Conservation (phyloP, 2,113 vertebrate genomes). For the Laterallus jamaicensis region DNA sequence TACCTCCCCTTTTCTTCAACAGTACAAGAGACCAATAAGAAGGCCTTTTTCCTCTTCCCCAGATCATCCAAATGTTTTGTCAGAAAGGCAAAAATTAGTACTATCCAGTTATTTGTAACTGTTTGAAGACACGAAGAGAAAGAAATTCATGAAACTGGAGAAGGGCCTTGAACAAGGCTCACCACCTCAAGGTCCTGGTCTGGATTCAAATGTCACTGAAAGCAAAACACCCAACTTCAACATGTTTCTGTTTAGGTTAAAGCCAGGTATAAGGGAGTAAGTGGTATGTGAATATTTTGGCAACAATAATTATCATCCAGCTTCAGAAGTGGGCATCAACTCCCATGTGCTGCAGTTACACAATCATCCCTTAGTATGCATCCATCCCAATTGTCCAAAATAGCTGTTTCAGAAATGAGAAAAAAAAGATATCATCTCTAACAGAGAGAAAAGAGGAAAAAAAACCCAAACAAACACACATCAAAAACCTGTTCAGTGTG, state of each 20-base stretch:
- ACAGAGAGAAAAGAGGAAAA: too few species aligned
- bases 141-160: not conserved
- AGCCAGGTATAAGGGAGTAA: not conserved
- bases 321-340: not conserved
- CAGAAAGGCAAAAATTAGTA: not conserved
- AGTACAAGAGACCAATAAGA: not conserved
- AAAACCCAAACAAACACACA: too few species aligned
- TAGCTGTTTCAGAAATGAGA: not conserved
- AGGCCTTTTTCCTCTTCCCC: not conserved
- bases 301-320: not conserved
- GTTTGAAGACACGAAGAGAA: not conserved
- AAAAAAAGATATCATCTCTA: not conserved
- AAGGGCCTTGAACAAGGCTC: not conserved
- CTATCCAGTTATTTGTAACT: not conserved
- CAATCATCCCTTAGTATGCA: accelerated
- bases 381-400: not conserved
- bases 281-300: not conserved
- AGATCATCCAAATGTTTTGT: not conserved
- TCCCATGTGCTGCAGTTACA: not conserved
- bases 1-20: not conserved
- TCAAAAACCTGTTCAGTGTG: too few species aligned
- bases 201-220: not conserved
- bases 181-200: not conserved
- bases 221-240: not conserved
- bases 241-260: not conserved